Percentiles rank a stretch among this genome's conserved stretches.
Conservation (phyloP, 2,113 vertebrate species). For the Prietella phreatophila region DNA sequence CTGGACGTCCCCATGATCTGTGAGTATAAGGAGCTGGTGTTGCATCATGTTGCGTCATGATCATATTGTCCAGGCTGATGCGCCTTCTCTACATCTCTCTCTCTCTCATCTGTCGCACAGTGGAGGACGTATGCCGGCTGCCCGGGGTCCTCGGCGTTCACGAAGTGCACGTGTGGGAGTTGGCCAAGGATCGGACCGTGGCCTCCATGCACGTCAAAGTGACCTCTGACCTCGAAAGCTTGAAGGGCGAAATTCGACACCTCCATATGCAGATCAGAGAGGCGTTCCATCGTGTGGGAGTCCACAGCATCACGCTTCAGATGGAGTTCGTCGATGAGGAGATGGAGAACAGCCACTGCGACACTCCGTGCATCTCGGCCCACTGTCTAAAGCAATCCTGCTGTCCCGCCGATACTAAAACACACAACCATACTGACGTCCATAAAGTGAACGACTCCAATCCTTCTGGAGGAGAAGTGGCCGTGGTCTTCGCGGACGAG, state of each 20-base stretch:
- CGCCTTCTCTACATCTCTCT: not conserved
- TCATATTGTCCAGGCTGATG: not conserved
- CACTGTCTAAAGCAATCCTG: conserved; percentile 72
- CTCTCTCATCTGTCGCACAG: conserved; percentile 55
- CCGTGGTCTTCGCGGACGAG: not conserved
- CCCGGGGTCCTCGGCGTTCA: conserved; percentile 75
- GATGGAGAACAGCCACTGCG: conserved; percentile 62
- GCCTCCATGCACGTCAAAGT: conserved; percentile 80
- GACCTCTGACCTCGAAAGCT: conserved; percentile 43
- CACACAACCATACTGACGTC: not conserved
- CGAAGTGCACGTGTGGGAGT: conserved; percentile 80
- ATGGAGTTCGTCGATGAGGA: conserved; percentile 68
- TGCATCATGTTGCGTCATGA: not conserved
- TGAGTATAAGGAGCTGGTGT: conserved; percentile 28
- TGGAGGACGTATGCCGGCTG: conserved; percentile 65
- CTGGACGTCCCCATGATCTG: conserved; percentile 30
- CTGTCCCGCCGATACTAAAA: conserved; percentile 53
- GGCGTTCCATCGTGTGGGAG: conserved; percentile 73
- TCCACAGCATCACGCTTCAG: conserved; percentile 83
- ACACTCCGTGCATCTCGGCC: conserved; percentile 69
- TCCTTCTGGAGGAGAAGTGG: not conserved
- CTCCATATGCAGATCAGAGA: conserved; percentile 70
- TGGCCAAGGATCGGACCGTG: conserved; percentile 75
- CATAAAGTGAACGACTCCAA: not conserved
- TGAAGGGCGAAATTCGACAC: conserved; percentile 47